Base-by-base conservation (phyloP, 2,888 invertebrate genomes). In the Dione vanillae region DNA sequence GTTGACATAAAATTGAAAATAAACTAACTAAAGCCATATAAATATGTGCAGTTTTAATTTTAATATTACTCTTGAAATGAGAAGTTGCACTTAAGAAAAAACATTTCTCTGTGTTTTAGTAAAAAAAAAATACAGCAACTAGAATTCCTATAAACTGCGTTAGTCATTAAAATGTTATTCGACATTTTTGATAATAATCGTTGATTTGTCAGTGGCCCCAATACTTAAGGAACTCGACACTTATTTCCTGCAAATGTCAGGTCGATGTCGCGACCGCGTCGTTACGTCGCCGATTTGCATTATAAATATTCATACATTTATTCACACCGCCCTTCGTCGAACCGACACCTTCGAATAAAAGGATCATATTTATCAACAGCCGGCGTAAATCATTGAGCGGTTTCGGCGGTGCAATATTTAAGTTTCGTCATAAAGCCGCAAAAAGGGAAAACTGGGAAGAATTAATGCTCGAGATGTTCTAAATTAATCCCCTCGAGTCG, bases 301-400 rank as follows among this genome's bases (percentile, higher is more conserved):
- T 90, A 91, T 88, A 91, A 90, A 73, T 89, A 90, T 90, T 86
- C 90, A 91, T 90, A 86, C 85, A 87, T 87, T 88, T 84, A 84
- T 82, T 83, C 83, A 83, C 86, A 84, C 83, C 84, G 86, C 90
- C 89, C 84, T 83, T 82, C 80, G 82, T 77, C 78, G 81, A 80
- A 78, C 77, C 82, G 69, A 65, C 74, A 70, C 72, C 70, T 70
- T 65, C 35, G 56, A 62, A 70, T 51, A 64, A 65, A 67, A 54
- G 52, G 54, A 58, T 59, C 65, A 59, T 54, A 59, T 71, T 71
- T 64, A 62, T 20, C 45, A 56, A 59, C 68, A 79, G 81, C 83
- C 86, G 85, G 86, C 85, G 86, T 86, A 79, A 78, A 77, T 79
- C 76, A 59, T 74, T 7, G 79, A 83, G 84, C 82, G 81, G 78